A percentile compares a stretch with the other conserved stretches of the same genome.
phyloP scores from a whole-genome alignment of 2,888 invertebrate genomes.

The Isoperla grammatica region DNA sequence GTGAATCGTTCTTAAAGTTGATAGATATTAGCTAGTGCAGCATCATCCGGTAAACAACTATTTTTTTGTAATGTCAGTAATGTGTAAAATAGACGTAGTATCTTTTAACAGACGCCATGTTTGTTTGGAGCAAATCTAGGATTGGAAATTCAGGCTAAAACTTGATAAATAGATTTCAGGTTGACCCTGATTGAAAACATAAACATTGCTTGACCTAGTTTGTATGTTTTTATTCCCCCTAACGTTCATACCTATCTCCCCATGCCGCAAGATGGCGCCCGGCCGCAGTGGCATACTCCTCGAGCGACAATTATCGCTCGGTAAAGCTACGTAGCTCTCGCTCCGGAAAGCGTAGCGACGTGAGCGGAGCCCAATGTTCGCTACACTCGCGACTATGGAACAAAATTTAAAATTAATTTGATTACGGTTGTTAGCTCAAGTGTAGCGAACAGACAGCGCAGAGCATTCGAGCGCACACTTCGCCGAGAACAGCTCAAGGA shows the following conservation, averaged over 20 bases:
- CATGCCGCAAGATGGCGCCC: constrained; percentile 1
- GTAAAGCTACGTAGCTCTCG: constrained; percentile 8
- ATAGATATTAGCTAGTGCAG: too few species aligned
- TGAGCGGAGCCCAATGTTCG: constrained; percentile 15
- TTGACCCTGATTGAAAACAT: too few species aligned
- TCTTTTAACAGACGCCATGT: too few species aligned
- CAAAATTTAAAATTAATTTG: constrained; percentile 31
- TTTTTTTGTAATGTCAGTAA: too few species aligned
- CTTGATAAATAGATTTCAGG: too few species aligned
- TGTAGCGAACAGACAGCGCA: constrained; percentile 24
- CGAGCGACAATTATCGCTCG: neutral
- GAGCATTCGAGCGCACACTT: constrained; percentile 21
- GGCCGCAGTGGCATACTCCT: neutral
- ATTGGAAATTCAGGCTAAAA: too few species aligned
- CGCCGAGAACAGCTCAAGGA: constrained; percentile 4
- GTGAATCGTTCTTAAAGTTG: too few species aligned
- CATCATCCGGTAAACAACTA: too few species aligned
- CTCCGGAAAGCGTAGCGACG: constrained; percentile 26
- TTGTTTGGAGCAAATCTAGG: too few species aligned
- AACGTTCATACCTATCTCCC: neutral
- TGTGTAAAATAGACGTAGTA: too few species aligned
- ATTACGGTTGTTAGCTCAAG: constrained; percentile 30
- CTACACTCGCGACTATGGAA: constrained; percentile 5
- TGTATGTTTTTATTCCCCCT: neutral
- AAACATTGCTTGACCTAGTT: neutral